Conservation (phyloP, 2,797 vertebrate species). For the Myotis vivesi region DNA sequence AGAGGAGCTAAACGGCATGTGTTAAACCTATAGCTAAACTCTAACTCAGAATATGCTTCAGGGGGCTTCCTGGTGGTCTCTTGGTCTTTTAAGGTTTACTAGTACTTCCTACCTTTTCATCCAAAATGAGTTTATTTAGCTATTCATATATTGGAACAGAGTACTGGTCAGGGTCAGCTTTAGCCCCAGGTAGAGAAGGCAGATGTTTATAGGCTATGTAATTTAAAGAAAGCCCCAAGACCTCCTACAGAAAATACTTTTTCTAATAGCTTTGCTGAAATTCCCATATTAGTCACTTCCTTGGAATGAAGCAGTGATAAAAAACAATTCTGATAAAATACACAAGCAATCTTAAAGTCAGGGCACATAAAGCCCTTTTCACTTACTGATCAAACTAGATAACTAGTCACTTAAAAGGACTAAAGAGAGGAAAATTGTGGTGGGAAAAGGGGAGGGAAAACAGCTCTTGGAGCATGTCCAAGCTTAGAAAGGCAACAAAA, state of each 20-base stretch:
- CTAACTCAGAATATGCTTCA: conserved; percentile 8
- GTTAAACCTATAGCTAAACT: conserved; percentile 47
- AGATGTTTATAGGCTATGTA: conserved; percentile 42
- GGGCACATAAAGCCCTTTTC: conserved; percentile 53
- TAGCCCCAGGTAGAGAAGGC: conserved; percentile 54
- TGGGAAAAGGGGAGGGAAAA: conserved; percentile 22
- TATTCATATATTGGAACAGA: conserved; percentile 35
- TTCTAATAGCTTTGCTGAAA: conserved; percentile 50
- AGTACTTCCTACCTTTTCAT: background rate
- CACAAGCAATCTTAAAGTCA: conserved; percentile 53
- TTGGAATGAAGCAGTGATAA: conserved; percentile 58
- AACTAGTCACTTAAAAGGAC: conserved; percentile 42
- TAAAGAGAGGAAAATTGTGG: background rate
- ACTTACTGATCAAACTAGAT: conserved; percentile 60
- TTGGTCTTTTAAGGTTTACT: background rate
- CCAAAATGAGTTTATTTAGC: conserved; percentile 39
- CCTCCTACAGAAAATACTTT: conserved; percentile 66
- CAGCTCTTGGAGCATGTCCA: background rate
- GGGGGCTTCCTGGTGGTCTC: background rate
- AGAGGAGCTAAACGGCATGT: conserved; percentile 17
- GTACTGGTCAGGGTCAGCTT: conserved; percentile 14
- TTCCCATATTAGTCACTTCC: conserved; percentile 71
- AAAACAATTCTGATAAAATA: conserved; percentile 63
- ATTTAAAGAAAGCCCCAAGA: conserved; percentile 53
- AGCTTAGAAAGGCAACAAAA: background rate